A percentile compares a stretch with the other conserved stretches of the same genome.
phyloP scores from a whole-genome alignment of 2,113 vertebrate genomes.

The Prietella phreatophila region DNA sequence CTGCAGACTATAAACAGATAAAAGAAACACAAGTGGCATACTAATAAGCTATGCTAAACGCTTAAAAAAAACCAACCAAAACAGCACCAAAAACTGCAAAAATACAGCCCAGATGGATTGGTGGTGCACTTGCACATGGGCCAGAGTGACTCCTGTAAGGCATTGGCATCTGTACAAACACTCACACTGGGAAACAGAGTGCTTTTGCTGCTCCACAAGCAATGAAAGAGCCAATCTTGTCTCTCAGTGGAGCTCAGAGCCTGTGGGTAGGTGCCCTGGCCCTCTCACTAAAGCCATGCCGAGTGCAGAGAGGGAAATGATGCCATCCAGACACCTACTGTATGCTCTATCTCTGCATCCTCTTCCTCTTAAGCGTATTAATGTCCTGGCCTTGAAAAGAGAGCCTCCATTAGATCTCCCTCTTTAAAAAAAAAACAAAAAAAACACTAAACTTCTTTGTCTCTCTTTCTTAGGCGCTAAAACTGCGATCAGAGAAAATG shows the following conservation, averaged over 20 bases:
- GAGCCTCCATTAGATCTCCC: constrained; percentile 21
- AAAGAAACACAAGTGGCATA: neutral
- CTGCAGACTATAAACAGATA: too few species aligned
- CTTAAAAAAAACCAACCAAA: neutral
- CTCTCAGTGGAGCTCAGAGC: neutral
- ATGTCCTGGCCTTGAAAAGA: constrained; percentile 39
- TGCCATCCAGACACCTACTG: constrained; percentile 23
- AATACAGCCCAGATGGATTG: neutral
- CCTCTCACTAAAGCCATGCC: constrained; percentile 28
- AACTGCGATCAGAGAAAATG: neutral
- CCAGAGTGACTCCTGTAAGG: neutral
- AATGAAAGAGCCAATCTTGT: neutral
- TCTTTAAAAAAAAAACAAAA: neutral
- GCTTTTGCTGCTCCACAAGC: neutral
- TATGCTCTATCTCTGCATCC: constrained; percentile 1
- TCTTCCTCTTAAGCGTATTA: constrained; percentile 42
- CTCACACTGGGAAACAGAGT: neutral
- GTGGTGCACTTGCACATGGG: neutral
- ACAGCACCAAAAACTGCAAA: neutral
- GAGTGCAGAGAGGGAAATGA: constrained; percentile 21
- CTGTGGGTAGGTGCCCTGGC: constrained; percentile 29
- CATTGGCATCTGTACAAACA: constrained; percentile 17
- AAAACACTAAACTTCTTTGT: neutral
- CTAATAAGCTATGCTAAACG: neutral
- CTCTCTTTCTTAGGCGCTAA: neutral